Percentiles rank a stretch among this genome's conserved stretches.
phyloP scores from a whole-genome alignment of 2,797 vertebrate species.

The Acanthis flammea region DNA sequence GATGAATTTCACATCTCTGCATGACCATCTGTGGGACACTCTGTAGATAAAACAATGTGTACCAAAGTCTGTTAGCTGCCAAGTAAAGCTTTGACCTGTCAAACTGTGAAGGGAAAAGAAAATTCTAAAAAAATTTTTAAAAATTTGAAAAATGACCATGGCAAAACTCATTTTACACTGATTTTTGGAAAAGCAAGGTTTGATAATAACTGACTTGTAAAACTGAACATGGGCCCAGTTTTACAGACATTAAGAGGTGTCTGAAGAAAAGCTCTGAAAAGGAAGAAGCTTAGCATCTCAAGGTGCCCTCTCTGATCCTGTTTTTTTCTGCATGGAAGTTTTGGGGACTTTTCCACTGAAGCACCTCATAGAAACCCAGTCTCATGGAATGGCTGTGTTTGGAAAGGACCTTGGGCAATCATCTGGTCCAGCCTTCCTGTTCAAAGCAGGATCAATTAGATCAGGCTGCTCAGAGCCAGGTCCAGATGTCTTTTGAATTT shows the following conservation, averaged over 20 bases:
- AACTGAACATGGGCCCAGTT: not conserved
- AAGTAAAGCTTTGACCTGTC: not conserved
- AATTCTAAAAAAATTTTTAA: not conserved
- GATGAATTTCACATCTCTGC: not conserved
- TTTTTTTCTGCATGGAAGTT: not conserved
- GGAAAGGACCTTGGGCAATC: not conserved
- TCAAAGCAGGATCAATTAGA: not conserved
- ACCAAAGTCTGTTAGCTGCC: not conserved
- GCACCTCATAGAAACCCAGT: not conserved
- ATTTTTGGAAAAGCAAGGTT: not conserved
- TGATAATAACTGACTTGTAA: not conserved
- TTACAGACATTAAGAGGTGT: not conserved
- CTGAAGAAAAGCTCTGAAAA: not conserved
- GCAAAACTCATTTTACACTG: not conserved
- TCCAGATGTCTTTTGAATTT: not conserved
- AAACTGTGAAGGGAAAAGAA: not conserved
- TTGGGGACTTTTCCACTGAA: not conserved
- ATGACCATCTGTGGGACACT: not conserved
- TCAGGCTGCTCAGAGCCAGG: not conserved
- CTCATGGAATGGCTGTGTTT: not conserved
- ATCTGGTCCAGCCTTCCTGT: fast-evolving
- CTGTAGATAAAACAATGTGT: not conserved
- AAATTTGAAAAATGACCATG: not conserved
- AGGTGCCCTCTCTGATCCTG: not conserved
- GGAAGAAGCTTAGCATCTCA: not conserved